A percentile compares a stretch with the other conserved stretches of the same genome.
Conservation (phyloP, 2,113 vertebrate genomes). For the Cromileptes altivelis region DNA sequence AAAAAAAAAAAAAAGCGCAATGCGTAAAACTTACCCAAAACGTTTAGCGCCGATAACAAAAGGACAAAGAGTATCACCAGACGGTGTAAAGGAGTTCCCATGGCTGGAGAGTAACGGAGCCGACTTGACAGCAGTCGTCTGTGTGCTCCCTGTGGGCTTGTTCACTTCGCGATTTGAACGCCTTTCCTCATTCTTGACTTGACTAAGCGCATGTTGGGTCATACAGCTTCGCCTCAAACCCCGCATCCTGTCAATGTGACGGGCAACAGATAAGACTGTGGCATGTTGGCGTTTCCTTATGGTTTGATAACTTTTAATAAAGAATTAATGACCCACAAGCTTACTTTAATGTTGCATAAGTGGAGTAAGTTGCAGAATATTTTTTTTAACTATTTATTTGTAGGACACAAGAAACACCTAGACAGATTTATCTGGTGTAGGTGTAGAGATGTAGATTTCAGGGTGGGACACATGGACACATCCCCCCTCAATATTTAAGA, state of each 20-base stretch:
- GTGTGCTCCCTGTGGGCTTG: neutral
- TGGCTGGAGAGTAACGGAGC: conserved; percentile 44
- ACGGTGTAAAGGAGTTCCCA: conserved; percentile 31
- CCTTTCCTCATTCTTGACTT: conserved; percentile 73
- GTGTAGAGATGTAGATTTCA: no score
- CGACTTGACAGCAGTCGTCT: neutral
- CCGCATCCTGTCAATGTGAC: neutral
- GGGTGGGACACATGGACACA: no score
- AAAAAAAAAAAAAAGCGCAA: neutral
- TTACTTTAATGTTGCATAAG: neutral
- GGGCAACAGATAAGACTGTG: neutral
- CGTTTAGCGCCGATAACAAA: conserved; percentile 18
- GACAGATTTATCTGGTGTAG: neutral
- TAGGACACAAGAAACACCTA: neutral
- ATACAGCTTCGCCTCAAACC: neutral
- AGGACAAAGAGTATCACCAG: conserved; percentile 9
- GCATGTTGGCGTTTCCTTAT: neutral
- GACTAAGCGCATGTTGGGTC: conserved; percentile 36
- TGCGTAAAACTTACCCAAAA: conserved; percentile 63
- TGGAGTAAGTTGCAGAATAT: neutral
- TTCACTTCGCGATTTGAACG: neutral
- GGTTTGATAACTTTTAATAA: neutral
- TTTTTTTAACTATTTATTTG: no score
- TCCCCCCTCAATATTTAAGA: no score
- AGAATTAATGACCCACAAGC: no score